A percentile compares a stretch with the other conserved stretches of the same genome.
Evolutionary conservation across 2,113 vertebrate genomes (phyloP).

Genomic region (Mustela lutreola): DNA sequence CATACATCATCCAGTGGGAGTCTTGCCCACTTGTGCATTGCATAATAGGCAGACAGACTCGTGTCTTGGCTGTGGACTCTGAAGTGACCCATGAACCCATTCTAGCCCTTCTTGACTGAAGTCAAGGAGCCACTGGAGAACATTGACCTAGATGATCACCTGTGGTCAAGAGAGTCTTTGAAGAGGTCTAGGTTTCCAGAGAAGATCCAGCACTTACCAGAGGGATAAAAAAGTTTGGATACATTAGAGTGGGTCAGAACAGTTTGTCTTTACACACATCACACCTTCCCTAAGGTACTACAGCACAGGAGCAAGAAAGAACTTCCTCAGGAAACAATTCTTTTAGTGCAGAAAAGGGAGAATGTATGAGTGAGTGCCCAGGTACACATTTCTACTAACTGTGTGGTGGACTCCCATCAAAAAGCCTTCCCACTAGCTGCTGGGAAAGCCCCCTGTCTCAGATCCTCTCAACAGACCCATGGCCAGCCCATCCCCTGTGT

Average conservation of each 20-base stretch:
- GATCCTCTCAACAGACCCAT: background rate
- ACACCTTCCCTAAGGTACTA: background rate
- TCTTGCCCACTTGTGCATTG: background rate
- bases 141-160: background rate
- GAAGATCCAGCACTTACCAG: background rate
- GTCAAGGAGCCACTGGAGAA: background rate
- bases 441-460: background rate
- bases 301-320: background rate
- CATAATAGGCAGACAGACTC: background rate
- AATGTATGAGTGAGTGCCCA: background rate
- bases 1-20: background rate
- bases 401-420: background rate
- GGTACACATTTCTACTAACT: background rate
- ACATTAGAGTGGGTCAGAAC: background rate
- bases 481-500: background rate
- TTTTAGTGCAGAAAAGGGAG: background rate
- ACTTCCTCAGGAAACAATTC: background rate
- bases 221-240: background rate
- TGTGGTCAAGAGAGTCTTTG: background rate
- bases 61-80: background rate
- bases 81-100: background rate
- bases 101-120: background rate
- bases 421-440: background rate
- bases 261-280: background rate
- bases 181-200: background rate